Conservation (phyloP, 2,797 vertebrate genomes). For the Gallinago stenura region DNA sequence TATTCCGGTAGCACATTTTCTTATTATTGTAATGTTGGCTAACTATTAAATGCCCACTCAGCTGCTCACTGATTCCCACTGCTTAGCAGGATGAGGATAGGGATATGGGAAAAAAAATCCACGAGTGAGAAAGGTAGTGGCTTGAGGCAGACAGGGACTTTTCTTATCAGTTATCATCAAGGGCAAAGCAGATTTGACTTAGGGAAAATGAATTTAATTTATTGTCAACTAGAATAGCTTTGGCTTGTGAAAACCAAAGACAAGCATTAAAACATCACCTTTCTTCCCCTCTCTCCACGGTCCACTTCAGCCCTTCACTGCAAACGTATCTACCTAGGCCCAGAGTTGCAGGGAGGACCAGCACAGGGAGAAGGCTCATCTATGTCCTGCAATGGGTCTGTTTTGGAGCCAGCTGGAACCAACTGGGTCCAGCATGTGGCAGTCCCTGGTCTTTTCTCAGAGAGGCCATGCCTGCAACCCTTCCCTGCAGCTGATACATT, state of each 20-base stretch:
- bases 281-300: not conserved
- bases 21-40: rapidly evolving
- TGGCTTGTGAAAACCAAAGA: not conserved
- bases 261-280: not conserved
- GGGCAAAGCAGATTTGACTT: not conserved
- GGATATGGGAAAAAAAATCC: rapidly evolving
- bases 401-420: not conserved
- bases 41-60: not conserved
- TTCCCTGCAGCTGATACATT: not conserved
- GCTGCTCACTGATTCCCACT: not conserved
- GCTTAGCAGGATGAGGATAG: not conserved
- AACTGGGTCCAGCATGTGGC: rapidly evolving
- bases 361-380: rapidly evolving
- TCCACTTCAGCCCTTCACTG: not conserved
- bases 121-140: not conserved
- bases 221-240: not conserved
- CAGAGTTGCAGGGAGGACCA: not conserved
- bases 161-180: not conserved
- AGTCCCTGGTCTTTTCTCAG: not conserved
- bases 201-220: not conserved
- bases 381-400: not conserved
- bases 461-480: rapidly evolving
- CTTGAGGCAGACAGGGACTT: not conserved
- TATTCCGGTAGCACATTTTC: not conserved
- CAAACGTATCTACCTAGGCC: not conserved